Evolutionary conservation across 2,888 invertebrate species (phyloP).

Genomic region (Tenthredo amoena): DNA sequence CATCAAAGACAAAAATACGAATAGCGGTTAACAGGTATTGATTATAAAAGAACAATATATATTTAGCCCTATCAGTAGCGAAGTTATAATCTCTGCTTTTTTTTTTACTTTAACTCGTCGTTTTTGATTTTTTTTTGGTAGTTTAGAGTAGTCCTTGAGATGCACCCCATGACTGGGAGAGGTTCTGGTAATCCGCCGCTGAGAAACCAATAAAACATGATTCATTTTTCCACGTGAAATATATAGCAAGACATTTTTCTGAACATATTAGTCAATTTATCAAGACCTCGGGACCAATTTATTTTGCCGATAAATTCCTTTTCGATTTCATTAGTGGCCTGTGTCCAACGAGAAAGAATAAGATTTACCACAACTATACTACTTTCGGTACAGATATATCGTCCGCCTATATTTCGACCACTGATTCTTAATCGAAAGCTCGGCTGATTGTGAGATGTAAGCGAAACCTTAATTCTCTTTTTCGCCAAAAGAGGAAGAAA

Average conservation of each 20-base stretch:
- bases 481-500: neutral
- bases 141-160: neutral
- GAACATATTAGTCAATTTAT: slow-evolving; percentile 64
- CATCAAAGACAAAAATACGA: neutral
- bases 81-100: too few relatives aligned
- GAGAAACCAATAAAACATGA: slow-evolving; percentile 49
- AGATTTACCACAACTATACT: slow-evolving; percentile 62
- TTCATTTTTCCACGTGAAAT: slow-evolving; percentile 38
- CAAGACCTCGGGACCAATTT: slow-evolving; percentile 69
- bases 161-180: neutral
- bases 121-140: neutral
- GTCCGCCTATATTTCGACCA: slow-evolving; percentile 15
- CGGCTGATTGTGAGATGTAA: neutral
- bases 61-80: neutral
- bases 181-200: slow-evolving; percentile 4
- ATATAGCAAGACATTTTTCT: slow-evolving; percentile 58
- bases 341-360: slow-evolving; percentile 50
- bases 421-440: neutral
- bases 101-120: neutral
- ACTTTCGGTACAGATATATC: slow-evolving; percentile 51
- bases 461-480: neutral
- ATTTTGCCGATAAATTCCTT: slow-evolving; percentile 74
- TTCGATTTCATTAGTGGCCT: slow-evolving; percentile 73
- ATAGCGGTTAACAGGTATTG: neutral
- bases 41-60: neutral